Base-by-base conservation (phyloP, 2,113 vertebrate species). In the Gadus macrocephalus region DNA sequence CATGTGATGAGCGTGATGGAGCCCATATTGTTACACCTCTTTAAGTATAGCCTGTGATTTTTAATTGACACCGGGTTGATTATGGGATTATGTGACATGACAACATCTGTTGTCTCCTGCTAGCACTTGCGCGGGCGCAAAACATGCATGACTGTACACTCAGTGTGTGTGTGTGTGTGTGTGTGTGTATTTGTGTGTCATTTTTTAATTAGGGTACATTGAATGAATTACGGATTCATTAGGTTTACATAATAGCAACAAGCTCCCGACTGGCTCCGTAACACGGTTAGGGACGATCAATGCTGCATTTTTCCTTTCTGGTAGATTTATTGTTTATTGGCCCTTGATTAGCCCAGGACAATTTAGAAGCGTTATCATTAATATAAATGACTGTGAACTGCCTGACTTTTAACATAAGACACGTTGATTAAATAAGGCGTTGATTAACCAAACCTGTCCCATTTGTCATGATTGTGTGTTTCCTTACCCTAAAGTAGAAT, bases 151-250 rank as follows among this genome's bases (percentile, higher is more conserved):
- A 85, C 82, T 76, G 69, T 79, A 75, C 84, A 62, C 42, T 68
- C 69, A 74, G 71, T 75, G 42, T 49, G 42, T 49, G 42, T 49
- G 42, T 49, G 42, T 49, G 42, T 49, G 42, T 49, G 42, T 49
- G 42, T 42, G 38, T 9, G 38, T 7, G 38, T 9, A 9, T 11
- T 5, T 11, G 42, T 8, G 11, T 49, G 42, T 49, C 78, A 88
- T 89, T 81, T 86, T 85, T 84, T 81, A 81, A 86, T 89, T 87
- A 89, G 69, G 64, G 53, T 64, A n/a, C 80, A 83, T 79, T 83
- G 80, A 83, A 78, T 80, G 75, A 84, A 73, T 81, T 81, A 79
- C 78, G 73, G 85, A 88, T 87, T 85, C 72, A 73, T 77, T 80
- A 74, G 73, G 80, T 85, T 87, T 81, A 85, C 86, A 81, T 86